These are phyloP conservation scores for Myioborus melanocephalus DNA, from an alignment of 2,797 vertebrate species.

Conservation along the genomic window DNA sequence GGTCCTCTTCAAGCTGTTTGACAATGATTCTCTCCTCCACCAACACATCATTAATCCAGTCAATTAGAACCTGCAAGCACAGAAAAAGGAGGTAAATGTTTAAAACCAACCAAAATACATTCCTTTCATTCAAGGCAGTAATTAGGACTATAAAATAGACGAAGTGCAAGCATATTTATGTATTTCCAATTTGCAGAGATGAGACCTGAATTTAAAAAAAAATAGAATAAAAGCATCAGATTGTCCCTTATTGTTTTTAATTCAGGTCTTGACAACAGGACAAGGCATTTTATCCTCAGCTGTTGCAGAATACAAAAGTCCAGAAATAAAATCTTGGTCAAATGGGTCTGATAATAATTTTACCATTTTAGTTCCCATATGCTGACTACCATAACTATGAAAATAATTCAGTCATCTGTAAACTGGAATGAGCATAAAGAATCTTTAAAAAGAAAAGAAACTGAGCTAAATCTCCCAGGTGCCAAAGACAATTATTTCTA, in stretches of 20 bases:
- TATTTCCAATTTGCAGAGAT: not conserved
- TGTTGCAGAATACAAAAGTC: not conserved
- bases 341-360: not conserved
- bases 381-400: not conserved
- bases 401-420: not conserved
- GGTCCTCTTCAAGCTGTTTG: slow-evolving; percentile 94
- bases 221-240: not conserved
- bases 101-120: not conserved
- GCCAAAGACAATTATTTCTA: not conserved
- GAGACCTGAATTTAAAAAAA: not conserved
- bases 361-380: not conserved
- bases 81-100: not conserved
- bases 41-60: slow-evolving; percentile 95
- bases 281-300: not conserved
- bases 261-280: not conserved
- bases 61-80: slow-evolving; percentile 85
- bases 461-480: not conserved
- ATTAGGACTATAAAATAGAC: not conserved
- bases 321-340: not conserved
- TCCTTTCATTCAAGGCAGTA: not conserved
- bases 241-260: not conserved
- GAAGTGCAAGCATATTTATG: not conserved
- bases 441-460: not conserved
- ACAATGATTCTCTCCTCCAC: slow-evolving; percentile 96
- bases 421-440: not conserved